Evolutionary conservation across 2,888 invertebrate species (phyloP).

Genomic region (Ommatoiulus sabulosus): DNA sequence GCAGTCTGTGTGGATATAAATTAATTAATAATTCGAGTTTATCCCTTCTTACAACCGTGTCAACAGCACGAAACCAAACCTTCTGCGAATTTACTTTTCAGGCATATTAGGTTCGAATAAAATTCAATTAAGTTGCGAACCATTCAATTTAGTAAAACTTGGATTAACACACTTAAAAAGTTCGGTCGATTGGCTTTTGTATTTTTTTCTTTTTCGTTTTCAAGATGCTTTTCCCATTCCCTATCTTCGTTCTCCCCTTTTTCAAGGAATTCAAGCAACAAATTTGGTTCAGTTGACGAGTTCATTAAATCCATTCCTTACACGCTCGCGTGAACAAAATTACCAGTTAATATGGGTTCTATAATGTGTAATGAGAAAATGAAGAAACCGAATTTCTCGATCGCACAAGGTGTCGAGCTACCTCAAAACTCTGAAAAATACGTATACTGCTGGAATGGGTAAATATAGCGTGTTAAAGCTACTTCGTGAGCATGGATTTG

Average conservation of each 20-base stretch:
- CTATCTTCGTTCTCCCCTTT: neutral
- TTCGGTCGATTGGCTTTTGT: slow-evolving; percentile 31
- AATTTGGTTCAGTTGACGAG: slow-evolving; percentile 7
- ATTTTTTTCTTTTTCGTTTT: neutral
- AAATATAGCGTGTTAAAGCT: neutral
- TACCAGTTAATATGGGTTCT: slow-evolving; percentile 19
- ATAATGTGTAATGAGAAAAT: neutral
- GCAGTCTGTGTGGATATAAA: neutral
- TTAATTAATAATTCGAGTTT: slow-evolving; percentile 1
- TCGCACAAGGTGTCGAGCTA: neutral
- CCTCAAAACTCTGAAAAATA: neutral
- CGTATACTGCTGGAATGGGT: neutral
- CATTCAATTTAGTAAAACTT: slow-evolving; percentile 20
- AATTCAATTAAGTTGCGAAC: slow-evolving; percentile 37
- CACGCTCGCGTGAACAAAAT: slow-evolving; percentile 13
- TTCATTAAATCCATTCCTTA: slow-evolving; percentile 24
- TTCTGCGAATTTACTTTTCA: neutral
- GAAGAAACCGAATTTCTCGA: neutral
- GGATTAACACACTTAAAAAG: slow-evolving; percentile 37
- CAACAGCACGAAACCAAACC: neutral
- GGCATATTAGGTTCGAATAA: slow-evolving; percentile 15
- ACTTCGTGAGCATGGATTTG: neutral
- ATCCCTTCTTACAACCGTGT: neutral
- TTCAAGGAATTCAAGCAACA: slow-evolving; percentile 41
- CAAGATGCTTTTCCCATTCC: neutral